phyloP scores from a whole-genome alignment of 2,888 invertebrate genomes.

The Lepidochrysops patricia region DNA sequence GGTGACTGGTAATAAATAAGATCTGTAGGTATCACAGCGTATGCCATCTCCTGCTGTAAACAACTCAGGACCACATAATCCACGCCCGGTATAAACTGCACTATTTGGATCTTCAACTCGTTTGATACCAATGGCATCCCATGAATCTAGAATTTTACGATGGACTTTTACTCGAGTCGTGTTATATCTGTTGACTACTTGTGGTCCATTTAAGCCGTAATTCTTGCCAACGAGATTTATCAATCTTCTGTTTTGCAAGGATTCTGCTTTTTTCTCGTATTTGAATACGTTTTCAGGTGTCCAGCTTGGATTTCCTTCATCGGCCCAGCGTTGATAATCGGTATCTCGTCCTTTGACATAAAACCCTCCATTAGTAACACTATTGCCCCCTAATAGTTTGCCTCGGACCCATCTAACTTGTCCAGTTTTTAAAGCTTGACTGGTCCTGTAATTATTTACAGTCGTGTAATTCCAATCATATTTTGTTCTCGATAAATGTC shows the following conservation, averaged over 20 bases:
- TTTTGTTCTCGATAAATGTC: slow-evolving; percentile 35
- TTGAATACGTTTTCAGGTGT: slow-evolving; percentile 55
- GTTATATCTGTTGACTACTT: slow-evolving; percentile 58
- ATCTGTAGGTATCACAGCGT: slow-evolving; percentile 60
- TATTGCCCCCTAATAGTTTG: slow-evolving; percentile 75
- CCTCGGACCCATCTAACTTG: slow-evolving; percentile 73
- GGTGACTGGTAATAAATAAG: slow-evolving; percentile 48
- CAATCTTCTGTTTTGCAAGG: slow-evolving; percentile 34
- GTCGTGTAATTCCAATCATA: slow-evolving; percentile 90
- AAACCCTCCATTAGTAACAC: slow-evolving; percentile 72
- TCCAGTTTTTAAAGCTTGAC: slow-evolving; percentile 73
- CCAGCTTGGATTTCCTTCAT: slow-evolving; percentile 72
- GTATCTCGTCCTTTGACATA: slow-evolving; percentile 65
- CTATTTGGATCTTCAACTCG: slow-evolving; percentile 52
- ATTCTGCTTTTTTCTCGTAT: slow-evolving; percentile 73
- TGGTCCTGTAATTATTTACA: slow-evolving; percentile 80
- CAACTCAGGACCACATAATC: slow-evolving; percentile 50
- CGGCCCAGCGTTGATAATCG: slow-evolving; percentile 71
- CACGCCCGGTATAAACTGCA: slow-evolving; percentile 46
- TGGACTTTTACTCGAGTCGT: slow-evolving; percentile 44
- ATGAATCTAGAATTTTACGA: slow-evolving; percentile 42
- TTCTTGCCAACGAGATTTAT: slow-evolving; percentile 27
- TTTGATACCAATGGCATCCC: slow-evolving; percentile 55
- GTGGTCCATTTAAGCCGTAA: slow-evolving; percentile 58
- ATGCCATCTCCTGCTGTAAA: slow-evolving; percentile 59